Percentiles rank a stretch among this genome's conserved stretches.
Evolutionary conservation across 2,797 vertebrate genomes (phyloP).

Genomic region (Karalla daura): DNA sequence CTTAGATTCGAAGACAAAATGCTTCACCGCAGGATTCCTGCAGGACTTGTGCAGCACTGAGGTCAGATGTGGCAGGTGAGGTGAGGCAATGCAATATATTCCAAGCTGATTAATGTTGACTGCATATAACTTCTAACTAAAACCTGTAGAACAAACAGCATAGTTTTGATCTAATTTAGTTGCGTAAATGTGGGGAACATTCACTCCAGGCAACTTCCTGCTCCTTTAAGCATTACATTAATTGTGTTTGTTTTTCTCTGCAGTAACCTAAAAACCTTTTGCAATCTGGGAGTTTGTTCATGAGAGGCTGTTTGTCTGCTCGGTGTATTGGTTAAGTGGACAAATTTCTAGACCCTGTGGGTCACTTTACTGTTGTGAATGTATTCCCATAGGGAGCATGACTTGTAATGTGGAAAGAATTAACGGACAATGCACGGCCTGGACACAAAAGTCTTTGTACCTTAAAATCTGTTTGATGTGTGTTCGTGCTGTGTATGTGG

Average conservation of each 20-base stretch:
- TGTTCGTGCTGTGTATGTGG: no score
- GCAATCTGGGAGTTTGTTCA: constrained; percentile 49
- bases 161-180: constrained; percentile 49
- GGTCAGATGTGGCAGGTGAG: constrained; percentile 15
- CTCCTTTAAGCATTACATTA: constrained; percentile 54
- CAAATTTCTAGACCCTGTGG: neutral
- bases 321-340: neutral
- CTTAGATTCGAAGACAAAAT: neutral
- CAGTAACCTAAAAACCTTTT: constrained; percentile 44
- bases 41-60: neutral
- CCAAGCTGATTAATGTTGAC: constrained; percentile 34
- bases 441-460: neutral
- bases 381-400: neutral
- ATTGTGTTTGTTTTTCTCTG: constrained; percentile 65
- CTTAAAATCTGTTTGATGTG: neutral
- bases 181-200: constrained; percentile 44
- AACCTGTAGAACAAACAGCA: constrained; percentile 35
- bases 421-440: neutral
- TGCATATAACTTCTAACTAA: constrained; percentile 40
- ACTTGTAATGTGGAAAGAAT: neutral
- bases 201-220: constrained; percentile 58
- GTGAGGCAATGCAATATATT: neutral
- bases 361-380: constrained; percentile 7
- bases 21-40: neutral
- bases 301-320: constrained; percentile 7